phyloP scores from a whole-genome alignment of 2,888 invertebrate species.

The Zele albiditarsus region DNA sequence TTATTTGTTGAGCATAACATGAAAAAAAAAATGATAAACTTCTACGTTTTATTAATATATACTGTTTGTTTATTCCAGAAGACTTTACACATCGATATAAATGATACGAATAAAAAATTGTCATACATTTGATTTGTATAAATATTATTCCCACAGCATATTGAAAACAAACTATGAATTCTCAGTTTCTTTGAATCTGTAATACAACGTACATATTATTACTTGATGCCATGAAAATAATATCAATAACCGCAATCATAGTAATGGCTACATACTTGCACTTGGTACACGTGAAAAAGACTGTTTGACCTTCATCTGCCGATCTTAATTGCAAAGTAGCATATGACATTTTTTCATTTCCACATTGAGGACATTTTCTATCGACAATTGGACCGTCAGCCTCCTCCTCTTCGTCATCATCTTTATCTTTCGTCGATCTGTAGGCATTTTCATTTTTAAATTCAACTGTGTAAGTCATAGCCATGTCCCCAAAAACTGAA shows the following conservation, averaged over 20 bases:
- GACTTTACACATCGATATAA: background rate
- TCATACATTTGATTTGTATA: background rate
- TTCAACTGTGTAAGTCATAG: constrained; percentile 80
- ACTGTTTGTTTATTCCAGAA: constrained; percentile 36
- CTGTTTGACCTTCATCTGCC: constrained; percentile 99
- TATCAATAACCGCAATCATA: background rate
- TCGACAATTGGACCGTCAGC: constrained; percentile 88
- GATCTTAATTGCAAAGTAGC: constrained; percentile 95
- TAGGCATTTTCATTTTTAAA: constrained; percentile 79
- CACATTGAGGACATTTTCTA: constrained; percentile 89
- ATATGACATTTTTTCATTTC: constrained; percentile 94
- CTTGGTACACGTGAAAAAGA: constrained; percentile 96
- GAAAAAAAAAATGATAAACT: constrained; percentile 60
- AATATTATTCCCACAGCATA: background rate
- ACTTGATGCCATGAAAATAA: constrained; percentile 16
- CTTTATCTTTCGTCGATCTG: constrained; percentile 64
- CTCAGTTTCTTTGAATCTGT: constrained; percentile 83
- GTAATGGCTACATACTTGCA: constrained; percentile 82
- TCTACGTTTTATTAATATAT: constrained; percentile 66
- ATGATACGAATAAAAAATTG: background rate
- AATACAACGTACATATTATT: constrained; percentile 62
- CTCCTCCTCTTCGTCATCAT: constrained; percentile 63
- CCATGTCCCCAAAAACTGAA: constrained; percentile 80
- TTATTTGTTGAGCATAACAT: constrained; percentile 68
- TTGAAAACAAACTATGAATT: constrained; percentile 75